phyloP scores from a whole-genome alignment of 2,888 invertebrate species.

The Xylocampa areola region DNA sequence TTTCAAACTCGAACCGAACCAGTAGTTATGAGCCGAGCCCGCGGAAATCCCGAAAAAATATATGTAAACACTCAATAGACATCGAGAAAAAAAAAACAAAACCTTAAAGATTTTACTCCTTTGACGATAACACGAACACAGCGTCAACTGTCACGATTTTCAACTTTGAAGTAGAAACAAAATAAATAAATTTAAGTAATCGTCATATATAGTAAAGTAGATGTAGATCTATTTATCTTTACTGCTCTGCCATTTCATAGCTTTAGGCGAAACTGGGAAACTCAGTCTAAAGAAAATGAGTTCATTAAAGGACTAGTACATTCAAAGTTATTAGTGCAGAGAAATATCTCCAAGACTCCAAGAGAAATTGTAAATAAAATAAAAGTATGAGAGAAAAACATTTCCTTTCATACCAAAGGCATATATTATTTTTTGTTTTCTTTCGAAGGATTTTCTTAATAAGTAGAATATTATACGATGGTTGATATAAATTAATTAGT shows the following conservation, averaged over 20 bases:
- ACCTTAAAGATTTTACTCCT: too few species aligned
- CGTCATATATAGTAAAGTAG: conserved; percentile 27
- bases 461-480: background rate
- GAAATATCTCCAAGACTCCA: conserved; percentile 12
- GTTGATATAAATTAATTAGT: too few species aligned
- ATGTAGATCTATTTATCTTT: conserved; percentile 33
- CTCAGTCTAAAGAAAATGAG: conserved; percentile 31
- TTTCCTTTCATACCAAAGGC: too few species aligned
- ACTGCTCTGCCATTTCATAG: conserved; percentile 26
- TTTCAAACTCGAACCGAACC: too few species aligned
- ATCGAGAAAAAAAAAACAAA: too few species aligned
- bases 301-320: conserved; percentile 27
- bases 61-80: too few species aligned
- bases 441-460: too few species aligned
- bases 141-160: background rate
- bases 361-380: conserved; percentile 19
- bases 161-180: too few species aligned
- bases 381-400: conserved; percentile 4
- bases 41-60: too few species aligned
- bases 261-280: conserved; percentile 25
- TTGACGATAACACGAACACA: too few species aligned
- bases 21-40: too few species aligned
- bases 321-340: conserved; percentile 29
- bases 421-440: background rate
- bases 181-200: conserved; percentile 22